Conservation (phyloP, 2,888 invertebrate genomes). For the Mechanitis messenoides region DNA sequence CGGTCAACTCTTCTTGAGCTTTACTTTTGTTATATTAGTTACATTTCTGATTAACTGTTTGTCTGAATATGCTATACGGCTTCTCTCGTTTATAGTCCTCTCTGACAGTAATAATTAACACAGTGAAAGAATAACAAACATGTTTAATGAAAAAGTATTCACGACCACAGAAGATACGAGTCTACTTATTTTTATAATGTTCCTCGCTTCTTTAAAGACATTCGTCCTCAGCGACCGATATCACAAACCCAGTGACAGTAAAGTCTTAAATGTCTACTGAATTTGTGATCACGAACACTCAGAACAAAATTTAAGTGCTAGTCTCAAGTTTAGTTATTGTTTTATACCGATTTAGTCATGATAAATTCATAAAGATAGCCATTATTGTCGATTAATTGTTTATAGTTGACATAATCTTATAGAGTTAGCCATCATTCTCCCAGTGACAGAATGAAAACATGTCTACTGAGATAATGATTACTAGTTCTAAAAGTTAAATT, state of each 20-base stretch:
- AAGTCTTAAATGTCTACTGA: conserved; percentile 22
- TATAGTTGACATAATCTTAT: background rate
- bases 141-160: conserved; percentile 16
- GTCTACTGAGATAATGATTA: conserved; percentile 24
- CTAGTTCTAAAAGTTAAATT: conserved; percentile 6
- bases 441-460: conserved; percentile 41
- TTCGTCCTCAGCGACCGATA: conserved; percentile 19
- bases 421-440: conserved; percentile 28
- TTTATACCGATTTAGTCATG: background rate
- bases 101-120: conserved; percentile 29
- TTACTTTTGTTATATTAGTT: too few relatives aligned
- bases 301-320: background rate
- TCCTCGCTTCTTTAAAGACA: too few relatives aligned
- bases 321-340: too few relatives aligned
- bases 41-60: too few relatives aligned
- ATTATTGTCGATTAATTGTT: conserved; percentile 22
- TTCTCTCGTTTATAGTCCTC: background rate
- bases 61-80: background rate
- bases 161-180: conserved; percentile 9
- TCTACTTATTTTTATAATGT: too few relatives aligned
- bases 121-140: conserved; percentile 41
- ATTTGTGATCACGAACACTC: conserved; percentile 21
- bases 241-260: conserved; percentile 32
- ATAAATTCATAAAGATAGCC: conserved; percentile 1
- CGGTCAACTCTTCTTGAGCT: too few relatives aligned